A percentile compares a stretch with the other conserved stretches of the same genome.
phyloP scores from a whole-genome alignment of 2,888 invertebrate genomes.

The Nephrocerus scutellatus region DNA sequence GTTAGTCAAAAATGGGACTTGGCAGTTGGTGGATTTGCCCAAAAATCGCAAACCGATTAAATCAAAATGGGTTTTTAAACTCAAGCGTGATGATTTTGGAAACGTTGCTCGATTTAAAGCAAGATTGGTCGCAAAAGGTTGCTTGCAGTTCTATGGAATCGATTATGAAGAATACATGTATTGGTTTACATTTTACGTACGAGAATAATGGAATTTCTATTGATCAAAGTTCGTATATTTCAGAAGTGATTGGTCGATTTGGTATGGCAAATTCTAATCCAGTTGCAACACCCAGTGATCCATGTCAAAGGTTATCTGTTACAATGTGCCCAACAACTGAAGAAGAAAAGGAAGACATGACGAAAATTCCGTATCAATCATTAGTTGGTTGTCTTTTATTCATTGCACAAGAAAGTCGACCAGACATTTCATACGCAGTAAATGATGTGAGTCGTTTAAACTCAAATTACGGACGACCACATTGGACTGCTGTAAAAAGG shows the following conservation, averaged over 20 bases:
- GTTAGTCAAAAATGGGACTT: no score
- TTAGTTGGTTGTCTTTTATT: constrained; percentile 17
- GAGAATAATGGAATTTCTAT: no score
- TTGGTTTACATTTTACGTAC: no score
- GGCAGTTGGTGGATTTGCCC: no score
- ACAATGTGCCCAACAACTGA: constrained; percentile 20
- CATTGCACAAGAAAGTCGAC: constrained; percentile 18
- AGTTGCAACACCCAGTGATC: constrained; percentile 16
- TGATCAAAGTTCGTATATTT: constrained; percentile 4
- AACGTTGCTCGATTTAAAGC: no score
- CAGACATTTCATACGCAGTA: constrained; percentile 17
- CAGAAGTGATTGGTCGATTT: constrained; percentile 14
- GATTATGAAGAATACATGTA: no score
- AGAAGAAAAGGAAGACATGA: constrained; percentile 16
- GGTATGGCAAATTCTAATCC: constrained; percentile 16
- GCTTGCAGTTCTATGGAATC: no score
- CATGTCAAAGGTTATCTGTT: constrained; percentile 15
- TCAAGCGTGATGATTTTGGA: no score
- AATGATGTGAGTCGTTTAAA: constrained; percentile 14
- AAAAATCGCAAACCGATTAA: no score
- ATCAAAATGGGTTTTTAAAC: no score
- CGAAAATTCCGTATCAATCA: constrained; percentile 19
- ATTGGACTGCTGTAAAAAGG: constrained; percentile 20
- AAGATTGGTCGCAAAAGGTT: no score
- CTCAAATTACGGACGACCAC: constrained; percentile 18